Conservation (phyloP, 2,888 invertebrate genomes). For the Melanostoma scalare region DNA sequence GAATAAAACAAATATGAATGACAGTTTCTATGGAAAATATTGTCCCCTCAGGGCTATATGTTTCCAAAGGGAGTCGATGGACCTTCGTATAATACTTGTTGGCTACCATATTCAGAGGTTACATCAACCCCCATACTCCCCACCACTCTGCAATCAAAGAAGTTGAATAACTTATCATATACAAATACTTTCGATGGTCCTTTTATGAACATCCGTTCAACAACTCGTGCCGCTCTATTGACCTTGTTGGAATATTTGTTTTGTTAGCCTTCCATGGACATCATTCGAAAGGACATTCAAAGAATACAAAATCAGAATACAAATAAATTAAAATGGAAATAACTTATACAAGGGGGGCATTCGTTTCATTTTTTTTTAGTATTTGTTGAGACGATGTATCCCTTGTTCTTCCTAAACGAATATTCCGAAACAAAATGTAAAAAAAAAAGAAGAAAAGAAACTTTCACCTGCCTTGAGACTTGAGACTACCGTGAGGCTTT, state of each 20-base stretch:
- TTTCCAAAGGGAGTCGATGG: too few relatives aligned
- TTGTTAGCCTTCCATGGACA: not conserved
- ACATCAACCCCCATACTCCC: too few relatives aligned
- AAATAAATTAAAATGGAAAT: not conserved
- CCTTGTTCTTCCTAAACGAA: not conserved
- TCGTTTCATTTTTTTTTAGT: not conserved
- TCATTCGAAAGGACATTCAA: not conserved
- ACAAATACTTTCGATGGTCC: conserved; percentile 4
- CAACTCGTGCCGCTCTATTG: conserved; percentile 2
- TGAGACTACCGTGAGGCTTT: not conserved
- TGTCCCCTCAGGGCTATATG: too few relatives aligned
- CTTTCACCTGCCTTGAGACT: not conserved
- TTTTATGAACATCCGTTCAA: conserved; percentile 1
- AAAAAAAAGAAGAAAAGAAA: not conserved
- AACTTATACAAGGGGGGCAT: not conserved
- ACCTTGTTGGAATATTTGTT: not conserved
- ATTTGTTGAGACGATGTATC: conserved; percentile 1
- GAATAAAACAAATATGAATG: too few relatives aligned
- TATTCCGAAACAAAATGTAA: not conserved
- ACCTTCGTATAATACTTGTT: too few relatives aligned
- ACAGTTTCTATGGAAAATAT: too few relatives aligned
- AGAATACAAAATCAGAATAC: conserved; percentile 1
- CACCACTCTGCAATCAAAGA: too few relatives aligned
- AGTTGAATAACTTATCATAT: conserved; percentile 2
- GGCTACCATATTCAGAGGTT: too few relatives aligned